Evolutionary conservation across 2,113 vertebrate genomes (phyloP), one percentile per base, ranked within the genome.

Genomic region (Chinchilla lanigera): DNA sequence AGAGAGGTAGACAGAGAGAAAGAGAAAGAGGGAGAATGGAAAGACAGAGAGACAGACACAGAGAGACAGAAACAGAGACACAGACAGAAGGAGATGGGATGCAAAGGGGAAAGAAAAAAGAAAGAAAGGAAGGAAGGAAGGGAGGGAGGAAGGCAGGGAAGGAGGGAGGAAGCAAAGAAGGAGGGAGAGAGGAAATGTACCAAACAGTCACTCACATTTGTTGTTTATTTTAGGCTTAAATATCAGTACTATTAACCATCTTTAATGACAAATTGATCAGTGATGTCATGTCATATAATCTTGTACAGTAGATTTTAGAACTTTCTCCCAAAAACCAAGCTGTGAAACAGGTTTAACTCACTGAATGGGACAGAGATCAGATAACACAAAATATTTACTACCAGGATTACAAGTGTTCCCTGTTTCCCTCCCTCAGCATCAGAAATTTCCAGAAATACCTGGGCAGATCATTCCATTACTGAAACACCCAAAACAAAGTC

Each of bases 381-480:
- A 17, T 54, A 47, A 65, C 67, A 63, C 9, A 86, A 86, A 50
- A 56, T 77, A 38, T 8, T 78, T 83, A 82, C 19, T 65, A 24
- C 41, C 63, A n/a, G 50, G 7, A 52, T 73, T 96, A 38, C 52
- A n/a, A 61, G 13, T 86, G 13, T 83, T n/a, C 44, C 44, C 20
- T 33, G 54, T 63, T 87, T 61, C 2, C 33, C 5, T 81, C 38
- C 35, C 58, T 93, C 58, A 78, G 50, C 20, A 13, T 89, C 83
- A 35, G 63, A 93, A 95, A 73, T 77, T 94, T 77, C 50, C 93
- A 89, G 77, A 93, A 94, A 86, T 58, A 61, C n/a, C 30, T 71
- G 71, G 77, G 47, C 24, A 52, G 44, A 60, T 85, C 44, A 89
- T n/a, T 52, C 44, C 19, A 5, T 73, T 77, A 60, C 41, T 41